phyloP scores from a whole-genome alignment of 2,113 vertebrate species.

The Pseudolaguvia tuberculata region DNA sequence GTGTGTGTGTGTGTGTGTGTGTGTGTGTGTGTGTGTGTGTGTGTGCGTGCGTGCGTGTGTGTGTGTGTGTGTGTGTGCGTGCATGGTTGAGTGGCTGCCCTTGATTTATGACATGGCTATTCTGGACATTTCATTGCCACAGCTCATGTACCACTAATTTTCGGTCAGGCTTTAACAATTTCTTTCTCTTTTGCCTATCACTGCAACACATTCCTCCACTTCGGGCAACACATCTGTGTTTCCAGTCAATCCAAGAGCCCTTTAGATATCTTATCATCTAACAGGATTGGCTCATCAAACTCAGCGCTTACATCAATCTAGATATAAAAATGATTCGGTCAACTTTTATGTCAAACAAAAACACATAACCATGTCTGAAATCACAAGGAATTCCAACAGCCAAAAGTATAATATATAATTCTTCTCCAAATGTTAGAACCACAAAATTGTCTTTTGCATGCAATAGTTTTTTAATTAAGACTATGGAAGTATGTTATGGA shows the following conservation, averaged over 20 bases:
- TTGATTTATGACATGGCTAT: slow-evolving; percentile 4
- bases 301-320: background rate
- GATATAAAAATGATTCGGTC: background rate
- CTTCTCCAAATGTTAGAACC: too few relatives aligned
- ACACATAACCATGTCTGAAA: background rate
- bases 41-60: too few relatives aligned
- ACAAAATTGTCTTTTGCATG: too few relatives aligned
- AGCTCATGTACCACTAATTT: slow-evolving; percentile 12
- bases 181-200: slow-evolving; percentile 21
- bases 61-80: too few relatives aligned
- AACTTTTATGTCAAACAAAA: background rate
- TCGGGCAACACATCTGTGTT: slow-evolving; percentile 9
- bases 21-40: too few relatives aligned
- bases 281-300: background rate
- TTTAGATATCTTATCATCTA: slow-evolving; percentile 15
- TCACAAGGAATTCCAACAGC: slow-evolving; percentile 15
- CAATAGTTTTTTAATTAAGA: too few relatives aligned
- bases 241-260: slow-evolving; percentile 2
- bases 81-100: background rate
- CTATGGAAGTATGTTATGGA: too few relatives aligned
- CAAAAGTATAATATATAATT: too few relatives aligned
- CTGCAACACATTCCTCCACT: slow-evolving; percentile 14
- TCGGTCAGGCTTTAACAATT: slow-evolving; percentile 13
- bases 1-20: too few relatives aligned
- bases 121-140: slow-evolving; percentile 1